Conservation (phyloP, 2,888 invertebrate species). For the Apoderus coryli region DNA sequence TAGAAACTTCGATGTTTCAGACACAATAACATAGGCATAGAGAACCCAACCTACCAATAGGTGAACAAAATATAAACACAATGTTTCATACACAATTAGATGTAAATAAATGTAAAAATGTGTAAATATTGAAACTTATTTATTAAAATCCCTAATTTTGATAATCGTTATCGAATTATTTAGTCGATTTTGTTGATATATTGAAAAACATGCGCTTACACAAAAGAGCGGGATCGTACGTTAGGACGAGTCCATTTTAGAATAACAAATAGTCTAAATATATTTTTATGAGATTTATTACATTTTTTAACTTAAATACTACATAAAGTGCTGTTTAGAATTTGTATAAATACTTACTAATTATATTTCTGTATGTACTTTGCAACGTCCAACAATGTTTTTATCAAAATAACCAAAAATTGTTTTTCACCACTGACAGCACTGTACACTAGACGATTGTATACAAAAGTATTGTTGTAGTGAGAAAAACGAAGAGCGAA, state of each 20-base stretch:
- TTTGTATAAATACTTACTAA: conserved; percentile 42
- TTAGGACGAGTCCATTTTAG: conserved; percentile 31
- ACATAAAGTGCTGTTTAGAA: conserved; percentile 21
- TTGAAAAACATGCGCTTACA: conserved; percentile 24
- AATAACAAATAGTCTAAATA: conserved; percentile 18
- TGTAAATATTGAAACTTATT: too few relatives aligned
- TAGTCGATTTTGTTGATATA: conserved; percentile 31
- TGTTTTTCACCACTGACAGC: conserved; percentile 31
- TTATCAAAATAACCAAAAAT: conserved; percentile 52
- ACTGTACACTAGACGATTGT: conserved; percentile 34
- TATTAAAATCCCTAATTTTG: too few relatives aligned
- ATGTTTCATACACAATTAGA: too few relatives aligned
- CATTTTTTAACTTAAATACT: conserved; percentile 30
- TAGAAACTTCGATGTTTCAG: too few relatives aligned
- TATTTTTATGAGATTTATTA: conserved; percentile 18
- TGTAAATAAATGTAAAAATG: too few relatives aligned
- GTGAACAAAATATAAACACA: too few relatives aligned
- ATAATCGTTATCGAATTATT: too few relatives aligned
- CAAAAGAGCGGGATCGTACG: conserved; percentile 33
- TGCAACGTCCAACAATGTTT: conserved; percentile 51
- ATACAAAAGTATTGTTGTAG: conserved; percentile 32
- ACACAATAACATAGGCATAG: too few relatives aligned
- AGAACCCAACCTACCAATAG: too few relatives aligned
- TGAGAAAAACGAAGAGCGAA: conserved; percentile 32
- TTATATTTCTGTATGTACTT: conserved; percentile 50